Evolutionary conservation across 2,113 vertebrate species (phyloP).

Genomic region (Glaucomys volans): DNA sequence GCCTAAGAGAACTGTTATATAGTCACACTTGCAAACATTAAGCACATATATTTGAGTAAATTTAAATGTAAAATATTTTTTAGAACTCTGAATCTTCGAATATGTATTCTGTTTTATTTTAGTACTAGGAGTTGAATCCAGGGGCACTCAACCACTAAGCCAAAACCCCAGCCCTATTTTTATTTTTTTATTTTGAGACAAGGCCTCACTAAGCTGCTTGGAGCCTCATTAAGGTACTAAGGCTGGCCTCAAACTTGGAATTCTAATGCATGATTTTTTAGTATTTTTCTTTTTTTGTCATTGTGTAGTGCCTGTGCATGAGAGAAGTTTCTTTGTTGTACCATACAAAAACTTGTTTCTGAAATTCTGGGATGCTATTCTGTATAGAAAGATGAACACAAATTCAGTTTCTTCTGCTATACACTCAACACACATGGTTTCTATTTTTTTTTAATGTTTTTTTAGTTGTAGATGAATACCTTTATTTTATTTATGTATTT

Average conservation of each 20-base stretch:
- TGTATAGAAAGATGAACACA: background rate
- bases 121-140: too few relatives aligned
- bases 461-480: too few relatives aligned
- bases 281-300: slow-evolving; percentile 11
- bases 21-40: background rate
- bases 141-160: too few relatives aligned
- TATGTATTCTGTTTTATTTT: background rate
- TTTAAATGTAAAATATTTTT: slow-evolving; percentile 15
- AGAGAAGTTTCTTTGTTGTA: background rate
- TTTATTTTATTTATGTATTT: too few relatives aligned
- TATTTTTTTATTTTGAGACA: too few relatives aligned
- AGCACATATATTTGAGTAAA: background rate
- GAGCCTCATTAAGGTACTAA: too few relatives aligned
- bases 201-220: too few relatives aligned
- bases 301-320: background rate
- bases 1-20: background rate
- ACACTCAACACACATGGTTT: background rate
- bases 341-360: background rate
- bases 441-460: too few relatives aligned
- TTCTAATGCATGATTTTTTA: background rate
- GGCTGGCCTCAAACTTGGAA: background rate
- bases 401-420: background rate
- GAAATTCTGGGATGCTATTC: background rate
- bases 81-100: background rate
- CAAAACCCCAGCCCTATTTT: too few relatives aligned